Percentiles rank a stretch among this genome's conserved stretches.
Evolutionary conservation across 37 sponge, comb jelly and placozoan species (phyloP).

Genomic region (Bolinopsis microptera): DNA sequence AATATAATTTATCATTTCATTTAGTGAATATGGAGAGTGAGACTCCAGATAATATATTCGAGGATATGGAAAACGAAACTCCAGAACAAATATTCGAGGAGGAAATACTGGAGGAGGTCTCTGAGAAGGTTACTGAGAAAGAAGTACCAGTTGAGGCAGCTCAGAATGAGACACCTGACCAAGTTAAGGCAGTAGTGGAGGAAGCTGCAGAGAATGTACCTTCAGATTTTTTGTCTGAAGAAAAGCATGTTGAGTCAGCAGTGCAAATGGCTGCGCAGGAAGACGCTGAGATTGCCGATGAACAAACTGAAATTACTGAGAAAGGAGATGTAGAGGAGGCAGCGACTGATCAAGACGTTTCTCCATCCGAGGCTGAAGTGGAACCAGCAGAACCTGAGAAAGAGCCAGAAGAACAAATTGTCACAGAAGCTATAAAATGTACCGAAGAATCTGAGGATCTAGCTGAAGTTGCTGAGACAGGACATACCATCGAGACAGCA

Average conservation of each 20-base stretch:
- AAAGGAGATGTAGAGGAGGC: background rate
- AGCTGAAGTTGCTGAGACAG: background rate
- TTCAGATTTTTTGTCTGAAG: too few species aligned
- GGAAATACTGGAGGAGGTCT: background rate
- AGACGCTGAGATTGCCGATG: background rate
- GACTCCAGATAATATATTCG: too few species aligned
- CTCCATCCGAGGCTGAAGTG: background rate
- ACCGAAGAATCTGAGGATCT: background rate
- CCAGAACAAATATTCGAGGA: constrained; percentile 28
- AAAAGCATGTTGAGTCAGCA: too few species aligned
- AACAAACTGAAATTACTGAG: background rate
- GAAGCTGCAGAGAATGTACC: background rate
- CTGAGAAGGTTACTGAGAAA: background rate
- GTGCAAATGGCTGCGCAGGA: background rate
- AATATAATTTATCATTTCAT: too few species aligned
- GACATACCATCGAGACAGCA: too few species aligned
- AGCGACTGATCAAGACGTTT: background rate
- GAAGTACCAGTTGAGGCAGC: background rate
- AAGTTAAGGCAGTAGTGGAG: background rate
- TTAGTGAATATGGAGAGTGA: too few species aligned
- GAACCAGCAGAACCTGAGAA: background rate
- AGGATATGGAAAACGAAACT: background rate
- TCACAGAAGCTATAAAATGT: background rate
- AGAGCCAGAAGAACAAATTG: background rate
- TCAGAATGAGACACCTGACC: background rate